phyloP scores from a whole-genome alignment of 2,888 invertebrate genomes.

The Leucania comma region DNA sequence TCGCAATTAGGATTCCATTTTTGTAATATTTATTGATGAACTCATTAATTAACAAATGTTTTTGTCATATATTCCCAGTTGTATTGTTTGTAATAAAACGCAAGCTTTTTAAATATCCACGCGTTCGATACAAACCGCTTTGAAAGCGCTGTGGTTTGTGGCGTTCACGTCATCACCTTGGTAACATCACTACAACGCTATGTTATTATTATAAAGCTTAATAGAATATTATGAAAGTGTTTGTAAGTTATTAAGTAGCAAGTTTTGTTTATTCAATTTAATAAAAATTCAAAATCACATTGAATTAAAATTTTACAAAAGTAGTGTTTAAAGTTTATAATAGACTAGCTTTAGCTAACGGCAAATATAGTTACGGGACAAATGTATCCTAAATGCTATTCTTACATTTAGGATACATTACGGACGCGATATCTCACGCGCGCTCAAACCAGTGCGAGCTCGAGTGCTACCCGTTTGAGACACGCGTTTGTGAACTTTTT shows the following conservation, averaged over 20 bases:
- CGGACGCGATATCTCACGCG: too few relatives aligned
- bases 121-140: neutral
- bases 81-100: neutral
- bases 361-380: too few relatives aligned
- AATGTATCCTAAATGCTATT: too few relatives aligned
- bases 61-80: neutral
- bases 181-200: neutral
- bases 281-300: neutral
- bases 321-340: neutral
- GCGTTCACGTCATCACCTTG: neutral
- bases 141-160: slow-evolving; percentile 1
- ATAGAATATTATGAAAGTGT: neutral
- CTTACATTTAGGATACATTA: too few relatives aligned
- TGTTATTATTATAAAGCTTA: neutral
- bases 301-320: neutral
- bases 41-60: too few relatives aligned
- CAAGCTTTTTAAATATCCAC: neutral
- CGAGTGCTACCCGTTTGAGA: too few relatives aligned
- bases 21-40: too few relatives aligned
- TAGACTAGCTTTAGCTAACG: too few relatives aligned
- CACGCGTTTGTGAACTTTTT: too few relatives aligned
- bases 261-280: neutral
- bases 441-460: too few relatives aligned
- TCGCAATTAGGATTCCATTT: neutral
- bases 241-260: neutral